Conservation (phyloP, 2,797 vertebrate species). For the Cygnus olor region DNA sequence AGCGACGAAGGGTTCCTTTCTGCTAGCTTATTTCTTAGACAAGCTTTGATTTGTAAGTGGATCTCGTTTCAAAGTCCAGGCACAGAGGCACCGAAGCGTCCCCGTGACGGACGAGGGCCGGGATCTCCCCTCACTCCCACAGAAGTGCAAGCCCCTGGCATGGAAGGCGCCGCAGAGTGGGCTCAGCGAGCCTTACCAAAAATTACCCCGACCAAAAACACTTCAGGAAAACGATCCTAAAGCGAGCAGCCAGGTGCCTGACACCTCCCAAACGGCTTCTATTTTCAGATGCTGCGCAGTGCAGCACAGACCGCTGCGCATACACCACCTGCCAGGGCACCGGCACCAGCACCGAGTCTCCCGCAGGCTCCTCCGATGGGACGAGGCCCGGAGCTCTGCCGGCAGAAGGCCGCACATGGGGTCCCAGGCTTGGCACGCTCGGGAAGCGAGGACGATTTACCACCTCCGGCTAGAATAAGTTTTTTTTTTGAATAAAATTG, state of each 20-base stretch:
- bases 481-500: background rate
- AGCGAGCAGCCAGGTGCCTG: background rate
- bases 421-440: background rate
- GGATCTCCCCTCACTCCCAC: background rate
- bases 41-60: accelerated
- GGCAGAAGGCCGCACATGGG: no score
- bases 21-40: background rate
- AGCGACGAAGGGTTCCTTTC: background rate
- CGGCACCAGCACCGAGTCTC: no score
- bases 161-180: background rate
- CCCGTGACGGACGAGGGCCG: background rate
- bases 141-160: background rate
- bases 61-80: background rate
- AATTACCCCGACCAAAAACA: background rate
- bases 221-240: background rate
- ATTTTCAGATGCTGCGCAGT: background rate
- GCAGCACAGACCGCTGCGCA: background rate
- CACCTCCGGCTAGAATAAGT: background rate
- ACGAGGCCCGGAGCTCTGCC: background rate
- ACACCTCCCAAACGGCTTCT: background rate
- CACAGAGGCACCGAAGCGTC: background rate
- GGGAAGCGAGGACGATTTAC: background rate
- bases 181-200: background rate
- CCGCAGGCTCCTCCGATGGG: background rate
- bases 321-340: background rate